A percentile compares a stretch with the other conserved stretches of the same genome.
Conservation (phyloP, 2,888 invertebrate species). For the Spatulosminthurus flaviceps region DNA sequence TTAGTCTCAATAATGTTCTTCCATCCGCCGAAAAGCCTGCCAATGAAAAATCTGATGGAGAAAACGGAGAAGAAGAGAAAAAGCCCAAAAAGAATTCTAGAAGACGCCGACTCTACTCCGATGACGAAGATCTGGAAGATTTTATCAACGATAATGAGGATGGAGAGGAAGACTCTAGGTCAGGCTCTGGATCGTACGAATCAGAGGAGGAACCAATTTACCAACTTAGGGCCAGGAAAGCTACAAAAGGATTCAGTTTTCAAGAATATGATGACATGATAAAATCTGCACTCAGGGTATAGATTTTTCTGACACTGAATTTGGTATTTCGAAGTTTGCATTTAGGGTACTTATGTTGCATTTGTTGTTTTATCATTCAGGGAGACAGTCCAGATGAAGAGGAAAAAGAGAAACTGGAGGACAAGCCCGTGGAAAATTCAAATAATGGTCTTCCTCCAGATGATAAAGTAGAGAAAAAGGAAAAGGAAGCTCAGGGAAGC, state of each 20-base stretch:
- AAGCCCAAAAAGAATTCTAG: conserved; percentile 65
- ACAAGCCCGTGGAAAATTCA: conserved; percentile 58
- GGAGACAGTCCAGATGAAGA: conserved; percentile 52
- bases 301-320: conserved; percentile 41
- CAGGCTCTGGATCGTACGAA: conserved; percentile 53
- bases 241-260: conserved; percentile 80
- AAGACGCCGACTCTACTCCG: conserved; percentile 64
- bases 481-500: conserved; percentile 45
- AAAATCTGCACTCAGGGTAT: conserved; percentile 87
- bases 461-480: conserved; percentile 66
- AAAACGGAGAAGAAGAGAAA: conserved; percentile 59
- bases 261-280: conserved; percentile 96
- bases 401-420: conserved; percentile 47
- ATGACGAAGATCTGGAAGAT: conserved; percentile 64
- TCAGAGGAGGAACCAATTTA: conserved; percentile 76
- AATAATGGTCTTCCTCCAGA: conserved; percentile 64
- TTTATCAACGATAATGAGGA: conserved; percentile 60
- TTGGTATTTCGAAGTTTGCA: no score
- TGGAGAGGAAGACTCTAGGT: conserved; percentile 60
- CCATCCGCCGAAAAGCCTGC: conserved; percentile 65
- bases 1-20: conserved; percentile 78
- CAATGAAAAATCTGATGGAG: conserved; percentile 58
- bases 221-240: conserved; percentile 81
- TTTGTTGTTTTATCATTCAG: not conserved
- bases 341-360: not conserved